These are phyloP conservation scores for Agrochola lota DNA, from an alignment of 2,888 invertebrate genomes.

Conservation along the genomic window DNA sequence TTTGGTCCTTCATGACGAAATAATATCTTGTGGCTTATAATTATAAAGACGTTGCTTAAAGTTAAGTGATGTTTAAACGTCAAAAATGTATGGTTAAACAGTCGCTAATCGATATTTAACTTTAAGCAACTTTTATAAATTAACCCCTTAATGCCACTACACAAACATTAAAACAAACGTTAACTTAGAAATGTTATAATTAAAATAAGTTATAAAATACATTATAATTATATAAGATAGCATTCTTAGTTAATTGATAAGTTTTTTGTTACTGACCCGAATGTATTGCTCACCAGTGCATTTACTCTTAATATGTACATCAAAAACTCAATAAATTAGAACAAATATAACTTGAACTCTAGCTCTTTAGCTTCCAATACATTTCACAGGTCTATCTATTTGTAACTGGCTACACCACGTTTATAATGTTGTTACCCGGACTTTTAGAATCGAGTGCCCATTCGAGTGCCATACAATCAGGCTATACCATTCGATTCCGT, in stretches of 20 bases:
- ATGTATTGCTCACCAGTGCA: not conserved
- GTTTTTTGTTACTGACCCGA: not conserved
- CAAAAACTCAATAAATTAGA: not conserved
- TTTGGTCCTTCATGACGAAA: not conserved
- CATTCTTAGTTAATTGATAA: not conserved
- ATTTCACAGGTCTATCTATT: not conserved
- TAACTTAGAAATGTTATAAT: not conserved
- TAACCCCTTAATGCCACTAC: too few species aligned
- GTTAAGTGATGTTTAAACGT: too few species aligned
- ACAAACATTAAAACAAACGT: not conserved
- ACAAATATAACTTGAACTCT: conserved; percentile 4
- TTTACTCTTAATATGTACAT: not conserved
- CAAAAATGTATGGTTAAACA: too few species aligned
- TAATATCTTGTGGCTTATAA: too few species aligned
- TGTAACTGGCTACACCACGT: not conserved
- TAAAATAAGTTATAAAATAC: not conserved
- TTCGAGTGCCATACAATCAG: conserved; percentile 53
- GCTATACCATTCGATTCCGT: conserved; percentile 51
- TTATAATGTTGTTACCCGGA: conserved; percentile 29
- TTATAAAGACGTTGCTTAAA: too few species aligned
- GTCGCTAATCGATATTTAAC: too few species aligned
- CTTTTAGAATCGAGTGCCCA: conserved; percentile 45
- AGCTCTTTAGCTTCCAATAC: not conserved
- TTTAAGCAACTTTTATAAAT: too few species aligned
- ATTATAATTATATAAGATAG: not conserved